These are phyloP conservation scores for Chrysopa pallens DNA, from an alignment of 1,140 invertebrate genomes.

Conservation along the genomic window DNA sequence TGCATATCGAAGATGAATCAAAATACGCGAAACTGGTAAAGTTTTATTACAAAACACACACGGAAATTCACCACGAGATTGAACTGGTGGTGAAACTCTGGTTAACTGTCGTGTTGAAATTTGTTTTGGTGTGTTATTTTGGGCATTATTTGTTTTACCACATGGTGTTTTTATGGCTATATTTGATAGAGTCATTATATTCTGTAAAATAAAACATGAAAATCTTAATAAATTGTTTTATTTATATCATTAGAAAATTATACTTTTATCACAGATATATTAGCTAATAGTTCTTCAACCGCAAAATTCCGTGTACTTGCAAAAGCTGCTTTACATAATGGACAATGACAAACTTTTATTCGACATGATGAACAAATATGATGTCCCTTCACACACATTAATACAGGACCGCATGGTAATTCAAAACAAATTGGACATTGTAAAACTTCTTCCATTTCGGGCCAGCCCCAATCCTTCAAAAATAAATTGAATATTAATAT, in stretches of 20 bases:
- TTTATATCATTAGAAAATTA: no score
- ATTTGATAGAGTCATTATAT: neutral
- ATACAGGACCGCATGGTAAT: conserved; percentile 23
- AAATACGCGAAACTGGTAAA: conserved; percentile 20
- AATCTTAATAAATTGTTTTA: neutral
- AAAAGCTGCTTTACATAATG: conserved; percentile 24
- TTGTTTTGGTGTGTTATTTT: no score
- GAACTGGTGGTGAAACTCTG: conserved; percentile 10
- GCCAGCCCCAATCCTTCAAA: neutral
- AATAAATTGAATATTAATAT: no score
- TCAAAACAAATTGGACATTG: conserved; percentile 30
- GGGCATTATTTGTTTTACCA: no score
- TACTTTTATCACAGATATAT: conserved; percentile 13
- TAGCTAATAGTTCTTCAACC: conserved; percentile 26
- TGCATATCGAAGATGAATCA: conserved; percentile 20
- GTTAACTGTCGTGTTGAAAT: no score
- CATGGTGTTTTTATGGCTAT: neutral
- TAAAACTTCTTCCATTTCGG: conserved; percentile 20
- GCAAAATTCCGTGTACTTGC: conserved; percentile 26
- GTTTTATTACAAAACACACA: conserved; percentile 22
- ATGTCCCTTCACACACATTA: conserved; percentile 28
- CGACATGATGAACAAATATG: conserved; percentile 27
- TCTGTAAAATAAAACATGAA: neutral
- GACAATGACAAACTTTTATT: conserved; percentile 23
- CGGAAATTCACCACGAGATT: conserved; percentile 23